Evolutionary conservation across 1,140 invertebrate species (phyloP), one percentile per base, ranked within the genome.

Genomic region (Bombus vancouverensis): DNA sequence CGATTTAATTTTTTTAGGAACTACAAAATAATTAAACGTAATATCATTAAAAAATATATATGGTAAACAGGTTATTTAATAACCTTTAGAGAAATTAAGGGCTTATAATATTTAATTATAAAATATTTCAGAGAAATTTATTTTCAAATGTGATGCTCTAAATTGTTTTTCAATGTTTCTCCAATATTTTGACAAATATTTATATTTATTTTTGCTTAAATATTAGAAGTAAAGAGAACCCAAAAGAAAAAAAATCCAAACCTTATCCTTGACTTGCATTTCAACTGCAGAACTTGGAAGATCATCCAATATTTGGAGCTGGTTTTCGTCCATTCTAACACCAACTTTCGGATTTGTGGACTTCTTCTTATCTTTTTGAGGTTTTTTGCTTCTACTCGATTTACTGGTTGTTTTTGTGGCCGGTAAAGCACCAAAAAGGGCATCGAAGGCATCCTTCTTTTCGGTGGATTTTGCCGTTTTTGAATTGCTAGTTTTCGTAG

Each of bases 251-350:
- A 12, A 68, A 82, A 76, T 93, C 94, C 94, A 81, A 95, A 99
- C 98, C 97, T 99, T 99, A 96, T 99, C 98, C 96, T 99, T 99
- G 82, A 98, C 98, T 95, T 98, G 97, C 96, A 99, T 97, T 95
- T 99, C 98, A 32, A 99, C 98, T 9, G 98, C 98, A 73, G 98
- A 98, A 95, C 97, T 98, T 37, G 98, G 98, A 91, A 98, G 95
- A 93, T 99, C 98, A 92, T 98, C 98, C 87, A 98, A 95, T 88
- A 98, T 97, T 94, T 97, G 97, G 44, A 97, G 94, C 92, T 97
- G 97, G 91, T 97, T 97, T 91, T 97, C 97, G 88, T 98, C 97
- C 89, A 97, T 95, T 86, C 97, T 96, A 18, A 97, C 96, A 32
- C 96, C 96, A 89, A 97, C 96, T 91, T 97, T 96, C 39, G 95